phyloP scores from a whole-genome alignment of 1,140 invertebrate species.

The Ericerus pela region DNA sequence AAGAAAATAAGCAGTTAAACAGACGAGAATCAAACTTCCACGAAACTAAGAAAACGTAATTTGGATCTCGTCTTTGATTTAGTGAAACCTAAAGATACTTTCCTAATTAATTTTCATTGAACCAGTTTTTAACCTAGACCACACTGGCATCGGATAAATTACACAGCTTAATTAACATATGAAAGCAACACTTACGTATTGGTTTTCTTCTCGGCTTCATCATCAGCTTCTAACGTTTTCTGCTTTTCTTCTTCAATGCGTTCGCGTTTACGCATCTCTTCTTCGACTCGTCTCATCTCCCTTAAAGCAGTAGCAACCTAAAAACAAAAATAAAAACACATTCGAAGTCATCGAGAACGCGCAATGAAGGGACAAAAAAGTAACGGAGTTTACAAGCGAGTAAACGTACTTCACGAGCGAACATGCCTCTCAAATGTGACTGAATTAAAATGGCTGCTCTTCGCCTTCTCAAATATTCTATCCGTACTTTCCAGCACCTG shows the following conservation, averaged over 20 bases:
- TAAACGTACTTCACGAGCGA: constrained; percentile 55
- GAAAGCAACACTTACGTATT: constrained; percentile 3
- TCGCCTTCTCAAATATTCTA: constrained; percentile 64
- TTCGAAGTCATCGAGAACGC: too few relatives aligned
- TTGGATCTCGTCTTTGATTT: too few relatives aligned
- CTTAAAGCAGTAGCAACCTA: constrained; percentile 61
- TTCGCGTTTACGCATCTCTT: constrained; percentile 70
- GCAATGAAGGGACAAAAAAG: too few relatives aligned
- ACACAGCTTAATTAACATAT: background rate
- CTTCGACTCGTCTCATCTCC: constrained; percentile 81
- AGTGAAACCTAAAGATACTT: too few relatives aligned
- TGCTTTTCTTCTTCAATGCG: constrained; percentile 49
- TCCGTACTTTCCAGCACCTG: constrained; percentile 67
- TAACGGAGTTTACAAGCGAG: constrained; percentile 1
- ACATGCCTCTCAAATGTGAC: constrained; percentile 73
- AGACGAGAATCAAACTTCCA: too few relatives aligned
- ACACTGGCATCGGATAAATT: background rate
- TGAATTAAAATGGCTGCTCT: constrained; percentile 80
- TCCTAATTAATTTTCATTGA: background rate
- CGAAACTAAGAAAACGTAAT: too few relatives aligned
- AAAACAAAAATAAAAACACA: background rate
- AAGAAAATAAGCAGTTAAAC: too few relatives aligned
- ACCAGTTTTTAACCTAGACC: background rate
- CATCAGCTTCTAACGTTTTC: constrained; percentile 36
- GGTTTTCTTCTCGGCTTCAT: constrained; percentile 33